Base-by-base conservation (phyloP, 1,140 invertebrate genomes). In the Temnothorax nylanderi region DNA sequence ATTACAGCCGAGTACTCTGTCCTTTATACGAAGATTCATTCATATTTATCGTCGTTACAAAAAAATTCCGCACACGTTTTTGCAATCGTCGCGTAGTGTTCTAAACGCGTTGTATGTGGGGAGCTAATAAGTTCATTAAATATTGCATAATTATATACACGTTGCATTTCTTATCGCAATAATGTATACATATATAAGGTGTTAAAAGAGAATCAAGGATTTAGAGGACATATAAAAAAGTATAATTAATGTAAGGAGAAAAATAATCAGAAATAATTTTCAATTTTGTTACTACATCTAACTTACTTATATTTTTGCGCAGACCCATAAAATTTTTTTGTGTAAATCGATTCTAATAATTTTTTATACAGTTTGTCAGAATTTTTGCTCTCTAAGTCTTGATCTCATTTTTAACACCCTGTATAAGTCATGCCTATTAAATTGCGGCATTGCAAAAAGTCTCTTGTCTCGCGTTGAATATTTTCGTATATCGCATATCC, bases 61-160 rank as follows among this genome's bases (percentile, higher is more conserved):
- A 7, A 81, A n/a, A n/a, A n/a, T n/a, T n/a, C n/a, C n/a, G n/a
- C n/a, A n/a, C n/a, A n/a, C n/a, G n/a, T n/a, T n/a, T n/a, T n/a
- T n/a, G n/a, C n/a, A n/a, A n/a, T n/a, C n/a, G n/a, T n/a, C n/a
- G n/a, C n/a, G n/a, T n/a, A n/a, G n/a, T n/a, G n/a, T n/a, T n/a
- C n/a, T n/a, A n/a, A n/a, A n/a, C n/a, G n/a, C n/a, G n/a, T n/a
- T n/a, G n/a, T n/a, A n/a, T n/a, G n/a, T n/a, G n/a, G n/a, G n/a
- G n/a, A n/a, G n/a, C n/a, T 7, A 13, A 26, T 26, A 8, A 67
- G 26, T 47, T 71, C 13, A 47, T 26, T 67, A 82, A 82, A 58
- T n/a, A 6, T 82, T 72, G 51, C 78, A 72, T 47, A 81, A 81
- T 56, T 18, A 47, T 21, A 7, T 32, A 72, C 18, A 6, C 8